Conservation (phyloP, 2,113 vertebrate genomes). For the Colaptes auratus region DNA sequence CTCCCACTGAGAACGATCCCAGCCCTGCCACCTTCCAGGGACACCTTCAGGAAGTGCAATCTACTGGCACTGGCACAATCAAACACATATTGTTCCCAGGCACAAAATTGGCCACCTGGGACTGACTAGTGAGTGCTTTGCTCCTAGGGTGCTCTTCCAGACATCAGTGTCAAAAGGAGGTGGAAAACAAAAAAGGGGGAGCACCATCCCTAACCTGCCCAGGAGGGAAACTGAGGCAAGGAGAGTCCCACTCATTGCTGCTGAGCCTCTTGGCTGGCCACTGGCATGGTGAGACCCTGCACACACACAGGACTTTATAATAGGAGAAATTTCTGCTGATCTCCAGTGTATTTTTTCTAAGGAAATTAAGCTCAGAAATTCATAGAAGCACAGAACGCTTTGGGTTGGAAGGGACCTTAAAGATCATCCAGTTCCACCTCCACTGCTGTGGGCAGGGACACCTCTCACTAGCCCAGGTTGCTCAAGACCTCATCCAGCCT, state of each 20-base stretch:
- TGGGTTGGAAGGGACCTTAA: too few species aligned
- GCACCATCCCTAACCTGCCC: background rate
- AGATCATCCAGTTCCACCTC: too few species aligned
- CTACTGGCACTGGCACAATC: background rate
- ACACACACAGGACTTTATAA: too few species aligned
- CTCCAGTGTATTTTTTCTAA: too few species aligned
- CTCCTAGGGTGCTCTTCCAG: background rate
- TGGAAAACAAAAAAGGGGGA: background rate
- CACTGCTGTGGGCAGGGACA: too few species aligned
- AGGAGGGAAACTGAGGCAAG: slow-evolving; percentile 13
- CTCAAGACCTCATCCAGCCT: too few species aligned
- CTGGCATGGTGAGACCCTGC: rapidly evolving
- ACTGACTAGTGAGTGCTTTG: background rate
- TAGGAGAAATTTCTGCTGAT: too few species aligned
- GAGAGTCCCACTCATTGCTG: background rate
- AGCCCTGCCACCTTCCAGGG: background rate
- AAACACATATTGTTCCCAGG: background rate
- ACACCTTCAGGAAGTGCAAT: background rate
- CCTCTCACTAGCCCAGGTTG: too few species aligned
- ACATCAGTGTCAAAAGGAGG: background rate
- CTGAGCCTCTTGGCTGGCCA: background rate
- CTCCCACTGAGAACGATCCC: slow-evolving; percentile 6
- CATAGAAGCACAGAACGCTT: too few species aligned
- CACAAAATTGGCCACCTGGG: background rate
- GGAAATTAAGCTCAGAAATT: too few species aligned